Conservation (phyloP, 1,140 invertebrate genomes). For the Aricia agestis region DNA sequence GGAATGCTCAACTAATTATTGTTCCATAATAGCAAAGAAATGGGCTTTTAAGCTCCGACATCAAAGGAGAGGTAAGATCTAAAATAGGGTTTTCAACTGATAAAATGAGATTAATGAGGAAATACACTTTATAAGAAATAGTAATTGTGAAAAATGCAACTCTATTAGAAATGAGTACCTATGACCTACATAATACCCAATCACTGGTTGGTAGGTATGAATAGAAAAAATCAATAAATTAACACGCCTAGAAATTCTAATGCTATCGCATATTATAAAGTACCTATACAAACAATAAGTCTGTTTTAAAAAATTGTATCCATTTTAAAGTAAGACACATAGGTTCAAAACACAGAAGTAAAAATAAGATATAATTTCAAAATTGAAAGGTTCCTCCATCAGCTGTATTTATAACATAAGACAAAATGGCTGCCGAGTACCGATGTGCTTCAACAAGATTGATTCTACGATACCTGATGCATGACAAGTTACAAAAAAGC, state of each 20-base stretch:
- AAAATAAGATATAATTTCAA: background rate
- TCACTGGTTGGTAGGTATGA: background rate
- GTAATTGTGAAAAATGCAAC: too few species aligned
- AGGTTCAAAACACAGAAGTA: background rate
- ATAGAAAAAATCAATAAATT: conserved; percentile 15
- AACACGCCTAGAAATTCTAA: background rate
- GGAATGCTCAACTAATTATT: too few species aligned
- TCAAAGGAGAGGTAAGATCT: too few species aligned
- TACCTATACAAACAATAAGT: background rate
- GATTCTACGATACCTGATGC: background rate
- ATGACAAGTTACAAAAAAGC: background rate
- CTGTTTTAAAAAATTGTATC: too few species aligned
- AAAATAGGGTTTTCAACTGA: too few species aligned
- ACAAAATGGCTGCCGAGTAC: conserved; percentile 73
- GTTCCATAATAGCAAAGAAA: too few species aligned
- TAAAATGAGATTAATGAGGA: too few species aligned
- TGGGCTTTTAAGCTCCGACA: too few species aligned
- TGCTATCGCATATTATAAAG: background rate
- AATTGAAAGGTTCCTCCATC: conserved; percentile 32
- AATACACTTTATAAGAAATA: too few species aligned
- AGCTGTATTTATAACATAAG: conserved; percentile 61
- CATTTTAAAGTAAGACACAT: too few species aligned
- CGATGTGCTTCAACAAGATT: conserved; percentile 11
- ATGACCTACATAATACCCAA: background rate
- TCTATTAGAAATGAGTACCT: too few species aligned